Percentiles rank a stretch among this genome's conserved stretches.
phyloP scores from a whole-genome alignment of 2,888 invertebrate genomes.

The Clunio marinus region DNA sequence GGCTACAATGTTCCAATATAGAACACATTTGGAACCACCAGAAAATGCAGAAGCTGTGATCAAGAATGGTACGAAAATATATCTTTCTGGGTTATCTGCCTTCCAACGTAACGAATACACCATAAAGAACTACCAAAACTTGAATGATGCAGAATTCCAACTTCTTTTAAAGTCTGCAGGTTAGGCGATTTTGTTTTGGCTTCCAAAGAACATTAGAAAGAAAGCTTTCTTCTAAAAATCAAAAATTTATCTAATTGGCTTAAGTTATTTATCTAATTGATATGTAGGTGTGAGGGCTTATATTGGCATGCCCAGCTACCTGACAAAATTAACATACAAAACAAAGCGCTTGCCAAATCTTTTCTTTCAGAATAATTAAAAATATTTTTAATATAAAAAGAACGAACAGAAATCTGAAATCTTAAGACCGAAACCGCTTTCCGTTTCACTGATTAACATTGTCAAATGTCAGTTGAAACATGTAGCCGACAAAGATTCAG shows the following conservation, averaged over 20 bases:
- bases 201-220: neutral
- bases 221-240: neutral
- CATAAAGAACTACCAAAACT: conserved; percentile 14
- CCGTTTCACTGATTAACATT: neutral
- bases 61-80: conserved; percentile 29
- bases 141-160: no score
- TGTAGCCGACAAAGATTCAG: no score
- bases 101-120: conserved; percentile 31
- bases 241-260: conserved; percentile 26
- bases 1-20: conserved; percentile 72
- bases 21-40: conserved; percentile 54
- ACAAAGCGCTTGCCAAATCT: neutral
- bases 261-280: conserved; percentile 25
- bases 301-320: conserved; percentile 38
- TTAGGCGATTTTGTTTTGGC: conserved; percentile 34
- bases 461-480: no score
- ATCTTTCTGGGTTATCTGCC: conserved; percentile 13
- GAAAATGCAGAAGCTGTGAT: conserved; percentile 43
- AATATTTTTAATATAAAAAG: neutral
- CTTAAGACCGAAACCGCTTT: neutral
- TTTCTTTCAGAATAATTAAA: neutral
- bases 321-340: conserved; percentile 23
- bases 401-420: neutral
- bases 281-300: conserved; percentile 27
- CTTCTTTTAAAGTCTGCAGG: no score